Percentiles rank a stretch among this genome's conserved stretches.
phyloP scores from a whole-genome alignment of 2,113 vertebrate species.

The Macquaria ambigua region DNA sequence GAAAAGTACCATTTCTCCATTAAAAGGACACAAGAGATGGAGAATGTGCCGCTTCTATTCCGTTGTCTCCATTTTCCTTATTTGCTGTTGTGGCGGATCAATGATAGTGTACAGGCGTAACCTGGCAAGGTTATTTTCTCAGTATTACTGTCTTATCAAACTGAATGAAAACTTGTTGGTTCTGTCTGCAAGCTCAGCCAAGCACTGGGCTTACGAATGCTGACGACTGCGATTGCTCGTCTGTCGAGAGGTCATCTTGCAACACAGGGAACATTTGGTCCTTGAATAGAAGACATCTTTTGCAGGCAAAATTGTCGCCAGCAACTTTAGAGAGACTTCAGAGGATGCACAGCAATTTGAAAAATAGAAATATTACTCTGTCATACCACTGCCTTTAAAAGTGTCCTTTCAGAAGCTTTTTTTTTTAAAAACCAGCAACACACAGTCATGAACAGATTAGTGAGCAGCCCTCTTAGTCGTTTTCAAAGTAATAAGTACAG shows the following conservation, averaged over 20 bases:
- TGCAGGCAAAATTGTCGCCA: conserved; percentile 40
- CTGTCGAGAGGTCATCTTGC: conserved; percentile 70
- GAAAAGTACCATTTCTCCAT: conserved; percentile 56
- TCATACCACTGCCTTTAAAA: conserved; percentile 4
- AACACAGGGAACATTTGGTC: conserved; percentile 55
- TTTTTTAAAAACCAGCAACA: neutral
- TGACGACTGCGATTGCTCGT: conserved; percentile 74
- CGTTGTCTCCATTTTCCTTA: conserved; percentile 66
- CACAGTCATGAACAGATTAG: conserved; percentile 30
- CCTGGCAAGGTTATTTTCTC: conserved; percentile 77
- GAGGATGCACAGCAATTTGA: conserved; percentile 38
- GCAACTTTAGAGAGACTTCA: conserved; percentile 15
- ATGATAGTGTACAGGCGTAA: conserved; percentile 67
- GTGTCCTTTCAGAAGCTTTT: conserved; percentile 6
- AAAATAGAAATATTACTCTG: conserved; percentile 40
- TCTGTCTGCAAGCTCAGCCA: conserved; percentile 63
- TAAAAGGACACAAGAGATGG: conserved; percentile 74
- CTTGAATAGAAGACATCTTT: conserved; percentile 56
- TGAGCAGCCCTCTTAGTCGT: conserved; percentile 6
- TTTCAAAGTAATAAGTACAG: conserved; percentile 19
- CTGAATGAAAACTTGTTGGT: conserved; percentile 70
- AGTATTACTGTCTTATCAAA: conserved; percentile 77
- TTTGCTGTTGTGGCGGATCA: conserved; percentile 71
- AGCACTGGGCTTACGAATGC: conserved; percentile 62
- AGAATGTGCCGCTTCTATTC: conserved; percentile 64